Evolutionary conservation across 2,113 vertebrate species (phyloP).

Genomic region (Colossoma macropomum): DNA sequence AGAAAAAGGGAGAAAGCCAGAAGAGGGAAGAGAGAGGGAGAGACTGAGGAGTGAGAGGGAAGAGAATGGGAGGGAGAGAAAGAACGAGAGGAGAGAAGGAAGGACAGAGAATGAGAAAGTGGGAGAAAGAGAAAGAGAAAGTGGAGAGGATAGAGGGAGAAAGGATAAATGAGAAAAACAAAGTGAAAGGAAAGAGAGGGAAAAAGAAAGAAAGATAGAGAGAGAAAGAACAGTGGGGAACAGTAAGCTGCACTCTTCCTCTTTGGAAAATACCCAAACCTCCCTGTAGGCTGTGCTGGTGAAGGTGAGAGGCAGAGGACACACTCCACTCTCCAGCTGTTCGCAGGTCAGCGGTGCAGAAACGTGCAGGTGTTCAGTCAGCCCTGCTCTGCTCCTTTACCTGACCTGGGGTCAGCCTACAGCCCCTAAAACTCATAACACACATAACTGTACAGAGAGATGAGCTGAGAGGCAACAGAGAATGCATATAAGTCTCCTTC

Average conservation of each 20-base stretch:
- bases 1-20: neutral
- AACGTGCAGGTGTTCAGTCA: constrained; percentile 46
- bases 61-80: neutral
- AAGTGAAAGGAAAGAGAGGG: neutral
- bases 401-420: constrained; percentile 35
- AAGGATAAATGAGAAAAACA: neutral
- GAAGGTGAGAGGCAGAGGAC: constrained; percentile 80
- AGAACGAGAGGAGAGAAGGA: neutral
- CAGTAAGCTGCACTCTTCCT: constrained; percentile 50
- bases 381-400: neutral
- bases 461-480: neutral
- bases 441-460: neutral
- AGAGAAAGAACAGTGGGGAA: neutral
- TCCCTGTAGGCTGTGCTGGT: constrained; percentile 68
- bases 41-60: too few species aligned
- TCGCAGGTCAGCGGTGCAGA: constrained; percentile 56
- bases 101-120: neutral
- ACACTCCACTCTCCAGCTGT: constrained; percentile 71
- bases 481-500: too few species aligned
- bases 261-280: constrained; percentile 78
- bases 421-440: neutral
- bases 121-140: neutral
- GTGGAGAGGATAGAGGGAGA: neutral
- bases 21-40: neutral
- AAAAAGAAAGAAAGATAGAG: neutral